These are phyloP conservation scores for Perca flavescens DNA, from an alignment of 2,113 vertebrate species.

Conservation along the genomic window DNA sequence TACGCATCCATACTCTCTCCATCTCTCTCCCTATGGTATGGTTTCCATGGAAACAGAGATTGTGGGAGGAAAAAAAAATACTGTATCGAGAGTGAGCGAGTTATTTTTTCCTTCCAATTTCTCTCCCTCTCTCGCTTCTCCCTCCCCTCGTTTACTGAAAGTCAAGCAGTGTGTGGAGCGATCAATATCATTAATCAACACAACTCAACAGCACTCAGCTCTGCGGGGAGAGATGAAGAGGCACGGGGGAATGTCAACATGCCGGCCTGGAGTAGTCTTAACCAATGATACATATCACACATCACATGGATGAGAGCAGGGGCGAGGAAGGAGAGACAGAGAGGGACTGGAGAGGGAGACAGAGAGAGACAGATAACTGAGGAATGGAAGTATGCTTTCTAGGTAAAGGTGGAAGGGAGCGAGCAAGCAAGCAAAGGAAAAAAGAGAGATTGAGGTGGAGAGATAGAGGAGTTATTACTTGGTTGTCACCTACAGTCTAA, in stretches of 20 bases:
- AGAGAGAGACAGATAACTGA: conserved; percentile 77
- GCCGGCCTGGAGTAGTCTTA: conserved; percentile 82
- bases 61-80: conserved; percentile 31
- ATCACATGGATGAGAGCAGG: conserved; percentile 81
- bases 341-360: conserved; percentile 68
- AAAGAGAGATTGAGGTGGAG: conserved; percentile 65
- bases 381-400: conserved; percentile 72
- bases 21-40: conserved; percentile 69
- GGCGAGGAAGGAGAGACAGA: conserved; percentile 72
- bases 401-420: conserved; percentile 66
- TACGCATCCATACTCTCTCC: conserved; percentile 52
- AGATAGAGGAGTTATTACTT: conserved; percentile 83
- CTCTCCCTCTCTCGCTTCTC: conserved; percentile 63
- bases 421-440: conserved; percentile 56
- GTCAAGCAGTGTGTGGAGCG: conserved; percentile 80
- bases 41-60: conserved; percentile 81
- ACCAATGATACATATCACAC: conserved; percentile 85
- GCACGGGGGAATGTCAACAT: conserved; percentile 83
- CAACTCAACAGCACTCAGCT: conserved; percentile 83
- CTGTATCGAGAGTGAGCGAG: conserved; percentile 69
- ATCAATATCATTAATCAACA: conserved; percentile 87
- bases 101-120: conserved; percentile 69
- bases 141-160: conserved; percentile 72
- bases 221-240: conserved; percentile 84
- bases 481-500: conserved; percentile 82